Conservation (phyloP, 2,888 invertebrate genomes). For the Lacanobia wlatinum region DNA sequence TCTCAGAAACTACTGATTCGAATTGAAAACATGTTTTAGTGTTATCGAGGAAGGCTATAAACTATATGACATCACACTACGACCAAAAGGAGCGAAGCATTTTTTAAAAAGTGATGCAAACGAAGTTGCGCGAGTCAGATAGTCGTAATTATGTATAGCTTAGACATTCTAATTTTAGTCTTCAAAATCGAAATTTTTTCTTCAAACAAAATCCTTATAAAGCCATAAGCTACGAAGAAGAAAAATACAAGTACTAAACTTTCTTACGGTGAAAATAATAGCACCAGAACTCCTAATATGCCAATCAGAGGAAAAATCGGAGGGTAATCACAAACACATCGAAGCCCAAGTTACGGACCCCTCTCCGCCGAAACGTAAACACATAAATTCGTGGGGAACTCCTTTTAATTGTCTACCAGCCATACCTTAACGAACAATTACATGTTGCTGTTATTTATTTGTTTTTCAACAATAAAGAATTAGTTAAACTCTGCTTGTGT, state of each 20-base stretch:
- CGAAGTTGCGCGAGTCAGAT: too few species aligned
- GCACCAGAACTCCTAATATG: conserved; percentile 29
- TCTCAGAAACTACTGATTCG: too few species aligned
- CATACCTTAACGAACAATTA: conserved; percentile 78
- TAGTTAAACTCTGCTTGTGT: neutral
- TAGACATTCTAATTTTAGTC: neutral
- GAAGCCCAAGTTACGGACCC: conserved; percentile 67
- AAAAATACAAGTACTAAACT: neutral
- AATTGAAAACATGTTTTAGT: too few species aligned
- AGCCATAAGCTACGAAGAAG: too few species aligned
- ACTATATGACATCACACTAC: too few species aligned
- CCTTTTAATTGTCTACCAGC: conserved; percentile 83
- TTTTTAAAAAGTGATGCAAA: too few species aligned
- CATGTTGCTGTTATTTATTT: conserved; percentile 83
- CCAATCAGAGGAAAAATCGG: conserved; percentile 60
- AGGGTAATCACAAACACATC: conserved; percentile 63
- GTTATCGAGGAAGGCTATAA: too few species aligned
- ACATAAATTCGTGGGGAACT: conserved; percentile 81
- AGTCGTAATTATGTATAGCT: too few species aligned
- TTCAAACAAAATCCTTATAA: too few species aligned
- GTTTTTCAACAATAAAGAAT: conserved; percentile 70
- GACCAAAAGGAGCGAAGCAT: too few species aligned
- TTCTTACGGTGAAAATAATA: conserved; percentile 34
- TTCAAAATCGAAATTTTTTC: neutral
- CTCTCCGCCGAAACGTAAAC: conserved; percentile 77